Evolutionary conservation across 2,797 vertebrate genomes (phyloP).

Genomic region (Rousettus madagascariensis): DNA sequence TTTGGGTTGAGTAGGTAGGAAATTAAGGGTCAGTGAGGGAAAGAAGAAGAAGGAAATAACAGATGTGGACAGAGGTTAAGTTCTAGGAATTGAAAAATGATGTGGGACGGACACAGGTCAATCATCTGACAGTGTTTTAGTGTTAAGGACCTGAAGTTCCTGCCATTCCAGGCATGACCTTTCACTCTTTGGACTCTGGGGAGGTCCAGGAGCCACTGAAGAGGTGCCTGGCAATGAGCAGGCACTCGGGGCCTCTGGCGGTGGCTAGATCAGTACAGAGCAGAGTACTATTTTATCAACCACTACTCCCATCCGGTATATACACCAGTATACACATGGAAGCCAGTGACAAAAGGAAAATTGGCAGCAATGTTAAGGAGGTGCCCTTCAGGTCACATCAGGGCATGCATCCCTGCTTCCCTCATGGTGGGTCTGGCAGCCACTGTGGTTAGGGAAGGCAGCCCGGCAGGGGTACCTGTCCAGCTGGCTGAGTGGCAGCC

Average conservation of each 20-base stretch:
- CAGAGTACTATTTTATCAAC: too few species aligned
- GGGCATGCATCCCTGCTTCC: background rate
- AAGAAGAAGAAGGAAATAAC: background rate
- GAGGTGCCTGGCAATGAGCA: background rate
- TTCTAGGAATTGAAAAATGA: background rate
- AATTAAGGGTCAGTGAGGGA: background rate
- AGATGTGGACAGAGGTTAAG: background rate
- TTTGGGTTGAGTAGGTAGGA: background rate
- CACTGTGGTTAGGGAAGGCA: background rate
- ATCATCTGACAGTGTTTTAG: background rate
- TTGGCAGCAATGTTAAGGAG: background rate
- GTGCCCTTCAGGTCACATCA: background rate
- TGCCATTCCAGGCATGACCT: too few species aligned
- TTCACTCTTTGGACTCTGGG: background rate
- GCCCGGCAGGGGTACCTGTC: background rate
- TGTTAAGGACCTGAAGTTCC: background rate
- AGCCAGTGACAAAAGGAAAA: background rate
- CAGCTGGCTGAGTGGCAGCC: background rate
- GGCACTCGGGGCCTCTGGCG: rapidly evolving
- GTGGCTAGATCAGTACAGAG: background rate
- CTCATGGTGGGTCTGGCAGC: background rate
- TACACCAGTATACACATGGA: rapidly evolving
- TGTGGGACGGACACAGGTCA: rapidly evolving
- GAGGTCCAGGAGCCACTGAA: background rate
- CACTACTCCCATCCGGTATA: background rate